Conservation (phyloP, 2,888 invertebrate genomes). For the Hirtodrosophila confusa region DNA sequence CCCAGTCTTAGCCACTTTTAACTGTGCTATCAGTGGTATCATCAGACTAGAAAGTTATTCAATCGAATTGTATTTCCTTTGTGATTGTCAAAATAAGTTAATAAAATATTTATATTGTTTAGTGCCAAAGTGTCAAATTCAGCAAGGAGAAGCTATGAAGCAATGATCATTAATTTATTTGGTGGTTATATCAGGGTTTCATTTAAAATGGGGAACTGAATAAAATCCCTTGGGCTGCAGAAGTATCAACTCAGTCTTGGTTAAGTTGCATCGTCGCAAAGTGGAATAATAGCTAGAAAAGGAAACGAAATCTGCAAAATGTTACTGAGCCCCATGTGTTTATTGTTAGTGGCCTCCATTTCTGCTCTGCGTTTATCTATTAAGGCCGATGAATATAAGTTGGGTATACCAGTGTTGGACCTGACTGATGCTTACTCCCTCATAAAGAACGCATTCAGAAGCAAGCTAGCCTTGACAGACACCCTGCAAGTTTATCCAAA, state of each 20-base stretch:
- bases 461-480: no score
- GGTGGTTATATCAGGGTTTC: background rate
- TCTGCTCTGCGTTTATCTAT: no score
- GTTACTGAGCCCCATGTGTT: no score
- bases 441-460: no score
- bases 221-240: background rate
- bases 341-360: no score
- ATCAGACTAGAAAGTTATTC: slow-evolving; percentile 20
- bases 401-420: no score
- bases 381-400: no score
- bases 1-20: background rate
- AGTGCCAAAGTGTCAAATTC: background rate
- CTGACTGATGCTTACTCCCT: no score
- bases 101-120: slow-evolving; percentile 4
- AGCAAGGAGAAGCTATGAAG: background rate
- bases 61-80: slow-evolving; percentile 10
- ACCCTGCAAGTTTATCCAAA: no score
- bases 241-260: background rate
- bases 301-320: no score
- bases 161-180: background rate
- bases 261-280: no score
- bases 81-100: slow-evolving; percentile 17
- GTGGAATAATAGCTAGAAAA: no score
- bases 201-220: background rate
- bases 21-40: background rate